Base-by-base conservation (phyloP, 2,113 vertebrate species). In the Hydrolagus affinis region DNA sequence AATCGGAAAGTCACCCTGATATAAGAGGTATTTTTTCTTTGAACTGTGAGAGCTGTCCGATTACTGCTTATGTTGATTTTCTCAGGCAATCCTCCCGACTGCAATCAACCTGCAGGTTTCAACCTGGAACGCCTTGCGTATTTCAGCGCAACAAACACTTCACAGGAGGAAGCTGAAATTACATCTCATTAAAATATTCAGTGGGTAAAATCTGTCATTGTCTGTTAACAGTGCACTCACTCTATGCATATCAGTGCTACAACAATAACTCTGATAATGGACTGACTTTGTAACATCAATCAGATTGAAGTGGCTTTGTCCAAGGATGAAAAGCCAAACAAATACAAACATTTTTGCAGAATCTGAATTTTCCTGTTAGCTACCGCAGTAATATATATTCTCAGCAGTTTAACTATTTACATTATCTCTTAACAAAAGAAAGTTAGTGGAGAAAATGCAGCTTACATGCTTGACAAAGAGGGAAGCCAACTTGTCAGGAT, bases 391-490 rank as follows among this genome's bases (percentile, higher is more conserved):
- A 74, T 74, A 75, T 56, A 0, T 21, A 32, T 56, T 75, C 32
- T 83, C 8, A 30, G 23, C 8, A 23, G 21, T 80, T 80, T 7
- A 60, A 78, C n/a, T 64, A 23, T 80, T 59, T 14, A 4, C 11
- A 1, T 23, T n/a, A 6, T 44, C 44, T 44, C 8, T 78, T 78
- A 25, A 15, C 62, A 83, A 64, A 30, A 3, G 28, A 83, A 83
- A 6, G 28, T 30, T 21, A 28, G 17, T 66, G 15, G 25, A 32
- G 30, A 75, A 83, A 83, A 32, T 83, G 11, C 19, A 21, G 92
- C 95, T 88, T 91, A 99, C 98, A 85, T 99, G 96, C 89, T 97
- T 98, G 89, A 99, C 94, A 89, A 99, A 98, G 86, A 99, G 94
- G 44, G 95, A 91, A 86, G 95, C 96, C 64, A 99, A 93, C 87